Conservation (phyloP, 2,888 invertebrate species). For the Drosophila robusta region DNA sequence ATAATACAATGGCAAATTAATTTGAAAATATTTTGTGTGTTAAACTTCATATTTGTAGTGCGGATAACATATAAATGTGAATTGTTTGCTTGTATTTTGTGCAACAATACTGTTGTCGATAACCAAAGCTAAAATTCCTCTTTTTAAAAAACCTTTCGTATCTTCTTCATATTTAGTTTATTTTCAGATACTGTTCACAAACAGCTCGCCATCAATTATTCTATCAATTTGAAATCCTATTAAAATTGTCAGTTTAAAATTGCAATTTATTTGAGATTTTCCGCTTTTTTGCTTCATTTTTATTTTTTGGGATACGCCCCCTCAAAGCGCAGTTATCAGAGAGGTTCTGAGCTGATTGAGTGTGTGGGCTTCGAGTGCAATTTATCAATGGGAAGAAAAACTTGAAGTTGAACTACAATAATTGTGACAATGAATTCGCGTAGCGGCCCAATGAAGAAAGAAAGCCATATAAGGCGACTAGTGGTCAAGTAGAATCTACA, state of each 20-base stretch:
- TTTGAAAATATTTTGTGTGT: too few relatives aligned
- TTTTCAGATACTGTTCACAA: neutral
- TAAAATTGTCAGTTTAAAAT: slow-evolving; percentile 28
- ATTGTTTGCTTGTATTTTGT: too few relatives aligned
- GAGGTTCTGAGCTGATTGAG: slow-evolving; percentile 15
- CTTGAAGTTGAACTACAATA: slow-evolving; percentile 14
- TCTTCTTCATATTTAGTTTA: too few relatives aligned
- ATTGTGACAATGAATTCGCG: slow-evolving; percentile 53
- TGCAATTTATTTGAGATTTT: slow-evolving; percentile 28
- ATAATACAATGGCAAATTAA: too few relatives aligned
- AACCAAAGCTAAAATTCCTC: neutral
- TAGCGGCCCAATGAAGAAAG: slow-evolving; percentile 5
- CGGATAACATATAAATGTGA: too few relatives aligned
- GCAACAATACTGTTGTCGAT: neutral
- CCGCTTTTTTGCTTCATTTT: neutral
- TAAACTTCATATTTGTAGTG: too few relatives aligned
- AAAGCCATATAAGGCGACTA: slow-evolving; percentile 53
- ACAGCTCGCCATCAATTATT: neutral
- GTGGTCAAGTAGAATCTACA: slow-evolving; percentile 11
- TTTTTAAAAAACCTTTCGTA: too few relatives aligned
- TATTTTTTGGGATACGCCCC: slow-evolving; percentile 33
- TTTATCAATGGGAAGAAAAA: slow-evolving; percentile 28
- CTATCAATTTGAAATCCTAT: slow-evolving; percentile 23
- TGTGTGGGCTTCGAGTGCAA: slow-evolving; percentile 40
- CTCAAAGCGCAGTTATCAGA: slow-evolving; percentile 13